These are phyloP conservation scores for Lycophotia porphyrea DNA, from an alignment of 2,888 invertebrate genomes.

Conservation along the genomic window DNA sequence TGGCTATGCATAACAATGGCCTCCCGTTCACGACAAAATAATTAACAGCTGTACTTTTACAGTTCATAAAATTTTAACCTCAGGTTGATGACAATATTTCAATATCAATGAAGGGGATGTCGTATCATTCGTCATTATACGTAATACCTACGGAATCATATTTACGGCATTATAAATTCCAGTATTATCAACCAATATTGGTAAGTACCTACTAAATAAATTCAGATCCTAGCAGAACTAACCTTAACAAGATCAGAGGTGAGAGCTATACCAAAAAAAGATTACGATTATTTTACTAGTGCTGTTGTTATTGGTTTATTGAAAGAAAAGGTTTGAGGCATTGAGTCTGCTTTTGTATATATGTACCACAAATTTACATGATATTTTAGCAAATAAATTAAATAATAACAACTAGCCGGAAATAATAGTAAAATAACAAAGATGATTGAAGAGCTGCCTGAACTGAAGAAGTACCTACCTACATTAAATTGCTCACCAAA, in stretches of 20 bases:
- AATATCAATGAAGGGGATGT: constrained; percentile 20
- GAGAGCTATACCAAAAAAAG: neutral
- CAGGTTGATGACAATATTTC: constrained; percentile 27
- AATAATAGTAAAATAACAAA: constrained; percentile 16
- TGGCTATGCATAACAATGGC: constrained; percentile 11
- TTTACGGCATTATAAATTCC: neutral
- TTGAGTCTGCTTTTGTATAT: neutral
- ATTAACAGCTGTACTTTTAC: neutral
- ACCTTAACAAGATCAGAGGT: neutral
- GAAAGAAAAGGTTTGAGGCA: neutral
- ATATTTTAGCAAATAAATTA: neutral
- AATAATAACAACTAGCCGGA: neutral
- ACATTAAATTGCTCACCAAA: neutral
- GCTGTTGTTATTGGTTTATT: neutral
- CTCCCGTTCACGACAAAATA: neutral
- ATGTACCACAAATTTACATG: neutral
- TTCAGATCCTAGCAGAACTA: neutral
- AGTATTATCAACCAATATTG: neutral
- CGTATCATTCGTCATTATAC: constrained; percentile 14
- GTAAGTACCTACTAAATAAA: too few relatives aligned
- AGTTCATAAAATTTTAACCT: constrained; percentile 5
- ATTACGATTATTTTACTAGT: neutral
- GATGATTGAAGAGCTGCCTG: neutral
- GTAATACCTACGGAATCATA: constrained; percentile 3
- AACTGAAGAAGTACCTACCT: neutral